Conservation (phyloP, 2,113 vertebrate species). For the Tauraco erythrolophus region DNA sequence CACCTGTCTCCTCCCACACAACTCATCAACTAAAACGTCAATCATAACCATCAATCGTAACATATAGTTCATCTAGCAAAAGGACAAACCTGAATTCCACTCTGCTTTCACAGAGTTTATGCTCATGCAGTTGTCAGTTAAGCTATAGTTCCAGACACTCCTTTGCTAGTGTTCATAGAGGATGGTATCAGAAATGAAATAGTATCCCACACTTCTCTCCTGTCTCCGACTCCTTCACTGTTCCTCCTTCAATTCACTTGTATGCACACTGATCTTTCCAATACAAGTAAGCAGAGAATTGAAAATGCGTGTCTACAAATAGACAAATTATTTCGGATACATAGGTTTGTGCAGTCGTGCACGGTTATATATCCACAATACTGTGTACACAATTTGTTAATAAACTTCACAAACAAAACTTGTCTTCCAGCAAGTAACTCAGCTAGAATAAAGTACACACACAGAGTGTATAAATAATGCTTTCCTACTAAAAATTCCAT, state of each 20-base stretch:
- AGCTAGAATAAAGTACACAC: neutral
- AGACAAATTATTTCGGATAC: neutral
- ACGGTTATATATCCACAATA: neutral
- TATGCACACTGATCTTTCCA: neutral
- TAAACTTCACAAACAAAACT: neutral
- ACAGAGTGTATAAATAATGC: neutral
- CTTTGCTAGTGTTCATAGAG: neutral
- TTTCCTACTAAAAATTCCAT: neutral
- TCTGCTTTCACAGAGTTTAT: neutral
- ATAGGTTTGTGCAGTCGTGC: neutral
- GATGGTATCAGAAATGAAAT: neutral
- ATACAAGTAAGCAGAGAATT: neutral
- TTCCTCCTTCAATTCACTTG: neutral
- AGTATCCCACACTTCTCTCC: neutral
- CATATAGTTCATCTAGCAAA: neutral
- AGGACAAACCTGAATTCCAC: neutral
- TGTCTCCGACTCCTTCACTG: neutral
- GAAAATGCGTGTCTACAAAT: neutral
- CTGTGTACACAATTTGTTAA: neutral
- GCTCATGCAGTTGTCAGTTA: neutral
- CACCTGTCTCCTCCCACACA: neutral
- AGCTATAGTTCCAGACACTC: neutral
- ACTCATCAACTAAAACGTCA: neutral
- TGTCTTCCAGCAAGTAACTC: neutral
- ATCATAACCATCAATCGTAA: neutral